Percentiles rank a stretch among this genome's conserved stretches.
Conservation (phyloP, 37 sponge, comb jelly and placozoan genomes). For the Aphrocallistes beatrix region DNA sequence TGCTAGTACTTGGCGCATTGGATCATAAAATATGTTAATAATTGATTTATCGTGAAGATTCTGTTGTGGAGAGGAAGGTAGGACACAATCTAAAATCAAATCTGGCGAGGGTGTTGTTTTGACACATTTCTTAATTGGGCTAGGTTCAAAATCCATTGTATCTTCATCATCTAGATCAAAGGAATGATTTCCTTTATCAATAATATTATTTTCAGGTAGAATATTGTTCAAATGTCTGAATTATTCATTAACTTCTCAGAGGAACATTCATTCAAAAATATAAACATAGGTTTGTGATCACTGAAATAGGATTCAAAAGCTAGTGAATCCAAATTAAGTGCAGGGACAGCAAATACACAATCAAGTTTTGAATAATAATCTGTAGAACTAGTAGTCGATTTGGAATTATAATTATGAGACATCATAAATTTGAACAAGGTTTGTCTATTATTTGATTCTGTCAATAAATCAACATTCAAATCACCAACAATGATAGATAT, state of each 20-base stretch:
- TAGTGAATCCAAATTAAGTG: neutral
- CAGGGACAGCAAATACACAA: too few species aligned
- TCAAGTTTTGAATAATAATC: too few species aligned
- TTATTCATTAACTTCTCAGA: neutral
- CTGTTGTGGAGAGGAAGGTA: too few species aligned
- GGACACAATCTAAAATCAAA: too few species aligned
- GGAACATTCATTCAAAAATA: neutral
- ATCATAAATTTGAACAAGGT: neutral
- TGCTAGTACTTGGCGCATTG: neutral
- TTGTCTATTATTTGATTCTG: neutral
- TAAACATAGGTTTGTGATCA: neutral
- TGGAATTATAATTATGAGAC: neutral
- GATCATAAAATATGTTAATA: neutral
- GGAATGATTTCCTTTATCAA: neutral
- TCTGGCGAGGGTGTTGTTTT: too few species aligned
- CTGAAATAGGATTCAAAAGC: neutral
- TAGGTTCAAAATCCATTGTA: neutral
- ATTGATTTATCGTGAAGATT: too few species aligned
- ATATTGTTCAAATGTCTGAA: too few species aligned
- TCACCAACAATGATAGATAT: neutral
- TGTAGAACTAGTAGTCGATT: neutral
- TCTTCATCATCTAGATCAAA: neutral
- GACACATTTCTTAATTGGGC: neutral
- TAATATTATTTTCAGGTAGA: too few species aligned
- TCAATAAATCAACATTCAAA: neutral